Evolutionary conservation across 2,888 invertebrate species (phyloP), one percentile per base, ranked within the genome.

Genomic region (Dicroscelio sp.): DNA sequence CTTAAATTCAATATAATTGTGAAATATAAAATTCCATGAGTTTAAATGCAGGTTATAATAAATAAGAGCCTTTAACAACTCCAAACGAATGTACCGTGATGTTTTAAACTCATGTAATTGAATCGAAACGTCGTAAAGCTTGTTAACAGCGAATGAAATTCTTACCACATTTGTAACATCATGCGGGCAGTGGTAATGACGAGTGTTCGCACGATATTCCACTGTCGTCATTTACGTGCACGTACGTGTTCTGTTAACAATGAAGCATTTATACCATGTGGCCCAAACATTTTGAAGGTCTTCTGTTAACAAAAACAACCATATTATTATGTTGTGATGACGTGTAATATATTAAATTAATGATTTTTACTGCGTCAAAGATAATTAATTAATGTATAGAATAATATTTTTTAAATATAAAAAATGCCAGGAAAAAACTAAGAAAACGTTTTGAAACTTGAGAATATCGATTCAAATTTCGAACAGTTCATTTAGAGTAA

Each of bases 61-160:
- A 82, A 83, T 86, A 83, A 86, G 31, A 73, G 30, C 52, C 43
- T 76, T 69, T 83, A 86, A 86, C 76, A 65, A 63, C 84, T 80
- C 67, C 38, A 86, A 82, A 71, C 84, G 69, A 82, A 69, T 86
- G 88, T 88, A 86, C 79, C 75, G 83, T 86, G 65, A 88, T 73
- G 25, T 65, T 91, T 85, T 88, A 91, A 88, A 86, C 65, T 31
- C 60, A 58, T 76, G 86, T 88, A 92, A 92, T 92, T 92, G 88
- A 88, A 92, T 92, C 90, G 92, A 90, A 88, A 88, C 92, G 86
- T 90, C 92, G 90, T 92, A 92, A 92, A 92, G 86, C 88, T 90
- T 92, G 92, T 92, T 92, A 92, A 90, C 90, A 79, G 58, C 69
- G 86, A 92, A 92, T 88, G 87, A 85, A 92, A 90, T 90, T 92